Conservation (phyloP, 2,797 vertebrate genomes). For the Acanthornis magna region DNA sequence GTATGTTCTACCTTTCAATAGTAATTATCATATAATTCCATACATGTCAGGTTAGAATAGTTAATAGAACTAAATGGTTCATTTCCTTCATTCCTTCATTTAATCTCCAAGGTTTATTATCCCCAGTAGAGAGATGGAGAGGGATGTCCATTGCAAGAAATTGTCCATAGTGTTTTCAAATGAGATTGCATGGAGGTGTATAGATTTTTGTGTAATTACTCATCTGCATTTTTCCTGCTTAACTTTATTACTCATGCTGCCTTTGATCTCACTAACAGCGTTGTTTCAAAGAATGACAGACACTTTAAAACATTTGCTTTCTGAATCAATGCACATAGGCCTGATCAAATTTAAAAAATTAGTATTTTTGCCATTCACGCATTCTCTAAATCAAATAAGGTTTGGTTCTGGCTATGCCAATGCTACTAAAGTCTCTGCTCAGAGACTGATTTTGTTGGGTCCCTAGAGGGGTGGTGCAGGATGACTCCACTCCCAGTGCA, state of each 20-base stretch:
- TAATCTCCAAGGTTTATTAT: slow-evolving; percentile 60
- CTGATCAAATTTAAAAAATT: not conserved
- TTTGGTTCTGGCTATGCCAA: not conserved
- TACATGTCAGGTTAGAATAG: slow-evolving; percentile 44
- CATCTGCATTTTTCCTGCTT: slow-evolving; percentile 20
- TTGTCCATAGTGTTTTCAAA: slow-evolving; percentile 38
- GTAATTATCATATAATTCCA: slow-evolving; percentile 47
- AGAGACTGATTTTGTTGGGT: not conserved
- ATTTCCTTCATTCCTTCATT: slow-evolving; percentile 52
- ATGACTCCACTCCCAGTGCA: accelerated
- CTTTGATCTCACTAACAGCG: not conserved
- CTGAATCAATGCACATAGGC: not conserved
- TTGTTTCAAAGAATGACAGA: not conserved
- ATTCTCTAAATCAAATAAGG: not conserved
- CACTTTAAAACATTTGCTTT: not conserved
- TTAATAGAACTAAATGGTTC: slow-evolving; percentile 53
- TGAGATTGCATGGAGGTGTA: slow-evolving; percentile 30
- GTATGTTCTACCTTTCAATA: slow-evolving; percentile 28
- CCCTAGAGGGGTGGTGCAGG: accelerated
- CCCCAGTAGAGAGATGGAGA: not conserved
- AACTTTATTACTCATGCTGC: slow-evolving; percentile 3
- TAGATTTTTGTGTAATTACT: slow-evolving; percentile 48
- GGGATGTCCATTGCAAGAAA: not conserved
- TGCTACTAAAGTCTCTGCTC: not conserved
- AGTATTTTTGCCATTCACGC: not conserved